Base-by-base conservation (phyloP, 2,113 vertebrate genomes). In the Antennarius striatus region DNA sequence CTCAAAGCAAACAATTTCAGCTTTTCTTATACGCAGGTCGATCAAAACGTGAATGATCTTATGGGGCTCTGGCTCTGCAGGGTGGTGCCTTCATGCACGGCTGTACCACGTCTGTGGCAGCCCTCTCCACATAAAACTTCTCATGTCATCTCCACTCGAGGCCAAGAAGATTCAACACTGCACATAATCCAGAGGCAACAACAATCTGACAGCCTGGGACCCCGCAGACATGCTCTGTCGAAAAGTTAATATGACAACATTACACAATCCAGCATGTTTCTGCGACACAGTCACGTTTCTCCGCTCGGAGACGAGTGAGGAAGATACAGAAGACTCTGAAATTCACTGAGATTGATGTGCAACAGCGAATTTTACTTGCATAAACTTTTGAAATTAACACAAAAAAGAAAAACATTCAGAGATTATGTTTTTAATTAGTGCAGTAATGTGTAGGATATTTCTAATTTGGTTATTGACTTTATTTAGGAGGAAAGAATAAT, bases 171-270 rank as follows among this genome's bases (percentile, higher is more conserved):
- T 65, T 71, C 70, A 76, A 43, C 47, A 22, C 30, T 32, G 60
- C 49, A 58, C 53, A 68, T 63, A 75, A 83, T 78, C 75, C 70
- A 69, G 61, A 64, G 42, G 50, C 56, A 70, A 59, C 66, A 71
- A 48, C 61, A 71, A 56, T 71, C 16, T 75, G 60, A 75, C 75
- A 70, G 52, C 12, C 50, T 12, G n/a, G 57, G 57, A 61, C 49
- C 51, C 14, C 46, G 53, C 14, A 56, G n/a, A 63, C 58, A 67
- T 6, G 32, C 11, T 5, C 14, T 36, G 67, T 46, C 32, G 46
- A 67, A 47, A 59, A 78, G 68, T n/a, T n/a, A 82, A 36, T 68
- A 39, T 65, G 81, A 74, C 66, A 79, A 56, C 13, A 10, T 79
- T 53, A 66, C 49, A 69, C 68, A 71, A 65, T 71, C 46, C 56